A percentile compares a stretch with the other conserved stretches of the same genome.
Conservation (phyloP, 2,113 vertebrate species). For the Pelecanoides urinatrix region DNA sequence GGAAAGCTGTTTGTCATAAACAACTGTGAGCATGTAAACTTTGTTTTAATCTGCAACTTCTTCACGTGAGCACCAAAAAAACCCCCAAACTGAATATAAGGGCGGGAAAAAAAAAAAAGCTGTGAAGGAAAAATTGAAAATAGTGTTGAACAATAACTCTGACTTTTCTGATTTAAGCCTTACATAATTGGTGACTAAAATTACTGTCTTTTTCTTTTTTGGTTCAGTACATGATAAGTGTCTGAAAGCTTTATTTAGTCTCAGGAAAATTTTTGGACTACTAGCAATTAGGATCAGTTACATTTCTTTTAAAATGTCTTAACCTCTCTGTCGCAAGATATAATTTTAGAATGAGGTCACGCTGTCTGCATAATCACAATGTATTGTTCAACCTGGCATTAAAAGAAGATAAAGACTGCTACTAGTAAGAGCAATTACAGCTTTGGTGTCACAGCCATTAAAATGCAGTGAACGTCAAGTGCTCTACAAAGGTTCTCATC, state of each 20-base stretch:
- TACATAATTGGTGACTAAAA: neutral
- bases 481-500: neutral
- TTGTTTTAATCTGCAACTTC: neutral
- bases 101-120: neutral
- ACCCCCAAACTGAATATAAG: neutral
- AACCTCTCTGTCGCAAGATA: neutral
- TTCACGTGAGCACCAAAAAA: neutral
- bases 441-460: neutral
- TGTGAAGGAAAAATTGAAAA: neutral
- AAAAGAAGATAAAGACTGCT: neutral
- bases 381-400: neutral
- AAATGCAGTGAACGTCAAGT: neutral
- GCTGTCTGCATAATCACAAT: neutral
- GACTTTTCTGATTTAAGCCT: neutral
- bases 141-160: neutral
- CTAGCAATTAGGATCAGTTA: conserved; percentile 1
- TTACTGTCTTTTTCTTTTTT: neutral
- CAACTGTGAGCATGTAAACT: neutral
- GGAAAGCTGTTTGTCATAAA: neutral
- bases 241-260: neutral
- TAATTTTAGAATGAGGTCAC: conserved; percentile 28
- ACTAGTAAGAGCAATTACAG: neutral
- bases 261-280: neutral
- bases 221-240: neutral
- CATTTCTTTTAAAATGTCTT: neutral